Percentiles rank a stretch among this genome's conserved stretches.
Evolutionary conservation across 2,113 vertebrate species (phyloP).

Genomic region (Chionomys nivalis): DNA sequence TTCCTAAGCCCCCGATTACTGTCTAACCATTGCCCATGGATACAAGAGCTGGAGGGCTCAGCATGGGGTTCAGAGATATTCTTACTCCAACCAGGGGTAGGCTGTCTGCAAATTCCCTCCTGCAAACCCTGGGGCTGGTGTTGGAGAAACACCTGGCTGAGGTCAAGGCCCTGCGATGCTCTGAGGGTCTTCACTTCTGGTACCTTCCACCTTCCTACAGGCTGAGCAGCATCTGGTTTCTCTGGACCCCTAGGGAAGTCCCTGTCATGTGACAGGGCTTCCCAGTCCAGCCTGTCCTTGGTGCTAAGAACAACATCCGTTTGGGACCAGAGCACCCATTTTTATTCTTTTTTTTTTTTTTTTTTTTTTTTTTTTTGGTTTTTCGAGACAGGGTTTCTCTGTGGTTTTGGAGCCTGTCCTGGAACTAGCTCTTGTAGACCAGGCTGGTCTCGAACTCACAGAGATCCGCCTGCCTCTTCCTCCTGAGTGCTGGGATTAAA

Average conservation of each 20-base stretch:
- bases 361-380: too few relatives aligned
- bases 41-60: neutral
- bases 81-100: rapidly evolving
- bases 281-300: constrained; percentile 48
- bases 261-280: constrained; percentile 52
- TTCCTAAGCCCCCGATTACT: neutral
- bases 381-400: too few relatives aligned
- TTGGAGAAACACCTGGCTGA: neutral
- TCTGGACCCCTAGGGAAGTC: neutral
- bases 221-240: neutral
- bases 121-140: neutral
- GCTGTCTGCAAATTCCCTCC: neutral
- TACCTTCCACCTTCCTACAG: neutral
- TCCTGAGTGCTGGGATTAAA: too few relatives aligned
- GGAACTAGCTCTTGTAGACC: too few relatives aligned
- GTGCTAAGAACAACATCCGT: neutral
- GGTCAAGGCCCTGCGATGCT: neutral
- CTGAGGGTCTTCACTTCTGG: neutral
- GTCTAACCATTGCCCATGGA: rapidly evolving
- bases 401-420: too few relatives aligned
- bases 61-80: neutral
- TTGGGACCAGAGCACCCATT: neutral
- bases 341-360: neutral
- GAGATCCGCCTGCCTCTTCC: too few relatives aligned
- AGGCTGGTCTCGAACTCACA: too few relatives aligned